Evolutionary conservation across 2,888 invertebrate genomes (phyloP), one percentile per base, ranked within the genome.

Genomic region (Papilio gigon): DNA sequence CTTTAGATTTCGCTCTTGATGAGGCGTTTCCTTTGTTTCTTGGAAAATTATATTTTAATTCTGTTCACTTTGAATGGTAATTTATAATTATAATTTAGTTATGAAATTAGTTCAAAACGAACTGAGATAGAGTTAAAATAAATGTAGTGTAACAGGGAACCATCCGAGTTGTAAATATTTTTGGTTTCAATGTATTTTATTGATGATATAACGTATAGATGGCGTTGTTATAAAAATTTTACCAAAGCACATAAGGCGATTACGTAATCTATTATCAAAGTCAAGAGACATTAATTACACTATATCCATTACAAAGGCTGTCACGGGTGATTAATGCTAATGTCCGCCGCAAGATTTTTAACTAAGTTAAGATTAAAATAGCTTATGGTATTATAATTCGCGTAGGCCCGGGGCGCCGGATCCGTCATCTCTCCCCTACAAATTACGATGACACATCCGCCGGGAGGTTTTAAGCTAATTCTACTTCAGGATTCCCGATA

Each of bases 311-410:
- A 90, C 89, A 80, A 80, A 73, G 80, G 79, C 86, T 89, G 90
- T 89, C 91, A 90, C 84, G 85, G 87, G 84, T 91, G 92, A 92
- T 91, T 90, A 90, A 91, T 90, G 90, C 81, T 87, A 88, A 89
- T 86, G 88, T 88, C 83, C 86, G 88, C 83, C 86, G 90, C 89
- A 89, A 91, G 91, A 91, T 91, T 91, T 91, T 92, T 92, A 91
- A 91, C 90, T 88, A 88, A 91, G 90, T 92, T 90, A 89, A 90
- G 90, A 91, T 90, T 91, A 92, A 91, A 90, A 90, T 90, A 89
- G 92, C 92, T 92, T 85, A 89, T 84, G 88, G 89, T 88, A 88
- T 88, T 88, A 86, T 86, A 86, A 86, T 87, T 84, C 80, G 80
- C 80, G 80, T 68, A 77, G 73, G 88, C 87, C 83, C 81, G 78